phyloP scores from a whole-genome alignment of 1,140 invertebrate species.

The Heliothis virescens region DNA sequence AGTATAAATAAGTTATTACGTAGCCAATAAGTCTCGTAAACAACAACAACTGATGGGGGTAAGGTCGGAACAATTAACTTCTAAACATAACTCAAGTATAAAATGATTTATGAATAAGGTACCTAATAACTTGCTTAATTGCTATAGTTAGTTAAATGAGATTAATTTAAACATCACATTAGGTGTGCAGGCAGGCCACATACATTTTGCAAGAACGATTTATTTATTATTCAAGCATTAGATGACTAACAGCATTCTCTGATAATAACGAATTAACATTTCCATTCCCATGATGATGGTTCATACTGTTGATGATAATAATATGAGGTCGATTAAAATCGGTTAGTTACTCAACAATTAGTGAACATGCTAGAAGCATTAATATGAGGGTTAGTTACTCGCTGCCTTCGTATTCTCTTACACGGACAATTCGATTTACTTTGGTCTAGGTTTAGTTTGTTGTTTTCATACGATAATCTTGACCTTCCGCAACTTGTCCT shows the following conservation, averaged over 20 bases:
- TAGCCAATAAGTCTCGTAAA: not conserved
- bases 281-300: not conserved
- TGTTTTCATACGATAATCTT: too few relatives aligned
- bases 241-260: not conserved
- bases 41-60: not conserved
- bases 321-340: not conserved
- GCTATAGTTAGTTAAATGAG: not conserved
- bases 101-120: not conserved
- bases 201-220: constrained; percentile 7
- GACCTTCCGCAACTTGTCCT: too few relatives aligned
- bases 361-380: constrained; percentile 76
- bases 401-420: constrained; percentile 71
- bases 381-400: constrained; percentile 80
- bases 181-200: not conserved
- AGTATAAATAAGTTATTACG: too few relatives aligned
- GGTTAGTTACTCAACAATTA: constrained; percentile 60
- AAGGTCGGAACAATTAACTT: constrained; percentile 1
- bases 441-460: not conserved
- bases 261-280: constrained; percentile 3
- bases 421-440: not conserved
- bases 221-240: constrained; percentile 10
- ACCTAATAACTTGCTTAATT: not conserved
- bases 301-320: not conserved
- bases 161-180: constrained; percentile 16
- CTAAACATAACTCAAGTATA: not conserved